Evolutionary conservation across 1,140 invertebrate species (phyloP), one percentile per base, ranked within the genome.

Genomic region (Trialeurodes vaporariorum): DNA sequence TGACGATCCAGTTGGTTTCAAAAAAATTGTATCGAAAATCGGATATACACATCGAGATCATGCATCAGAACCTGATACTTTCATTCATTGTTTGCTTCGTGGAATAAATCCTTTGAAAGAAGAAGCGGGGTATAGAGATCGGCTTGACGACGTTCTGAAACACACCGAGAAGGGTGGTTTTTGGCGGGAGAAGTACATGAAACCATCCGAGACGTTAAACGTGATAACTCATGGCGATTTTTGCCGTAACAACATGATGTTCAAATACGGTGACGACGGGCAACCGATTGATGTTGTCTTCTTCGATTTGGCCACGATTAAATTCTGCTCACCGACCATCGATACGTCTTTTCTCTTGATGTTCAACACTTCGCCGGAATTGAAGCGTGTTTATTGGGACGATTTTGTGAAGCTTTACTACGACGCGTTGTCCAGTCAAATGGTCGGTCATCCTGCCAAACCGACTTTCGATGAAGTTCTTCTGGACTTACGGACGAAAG

Each of bases 321-420:
- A 63, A 40, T 80, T 79, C 62, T 69, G 72, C 0, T 76, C 76
- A 11, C 79, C 78, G 0, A 70, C 73, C 0, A 67, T 78, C 2
- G 81, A 83, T 59, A 25, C 81, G 2, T 75, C 76, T 0, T 77
- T 78, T 23, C 79, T 78, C 22, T n/a, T 81, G 1, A 80, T 75
- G 67, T 63, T 80, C 2, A 75, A 75, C 61, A 76, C 75, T 0
- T 70, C 73, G 2, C 67, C 40, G 0, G 63, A 72, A 2, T 12
- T 72, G 13, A 73, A 70, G 65, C 67, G 40, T 62, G 60, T 68
- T 0, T 68, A 74, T 40, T 75, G 78, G 26, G 65, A 73, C 2
- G 66, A 73, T 0, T 65, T 81, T 0, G 68, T 81, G 1, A 27
- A 69, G 22, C 67, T 27, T 0, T 82, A 82, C 63, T 74, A 76